Base-by-base conservation (phyloP, 2,113 vertebrate species). In the Tenrec ecaudatus region DNA sequence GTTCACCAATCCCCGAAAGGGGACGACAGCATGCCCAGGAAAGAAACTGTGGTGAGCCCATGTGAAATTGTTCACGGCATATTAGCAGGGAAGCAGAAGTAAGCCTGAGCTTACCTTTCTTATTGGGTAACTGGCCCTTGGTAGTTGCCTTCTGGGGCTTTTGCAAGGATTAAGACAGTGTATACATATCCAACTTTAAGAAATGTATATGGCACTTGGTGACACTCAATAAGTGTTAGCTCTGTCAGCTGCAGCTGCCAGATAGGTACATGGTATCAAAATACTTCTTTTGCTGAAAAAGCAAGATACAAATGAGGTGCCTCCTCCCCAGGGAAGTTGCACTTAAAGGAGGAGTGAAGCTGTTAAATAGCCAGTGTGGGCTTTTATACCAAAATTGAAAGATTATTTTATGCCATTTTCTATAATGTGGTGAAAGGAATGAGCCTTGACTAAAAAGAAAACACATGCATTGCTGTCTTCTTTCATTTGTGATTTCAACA, bases 401-500 rank as follows among this genome's bases (percentile, higher is more conserved):
- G n/a, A 78, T 83, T 36, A 78, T 19, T 93, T 77, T 85, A 71
- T 53, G 69, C 77, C 69, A 53, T 60, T 76, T 76, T 88, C 38
- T 89, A 73, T 77, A 47, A 57, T 57, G 15, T 94, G 38, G 31
- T 60, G 64, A 93, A 84, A 89, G 53, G 90, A 93, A 91, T 60
- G 29, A 83, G 14, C 23, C 27, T 31, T 86, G 31, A 92, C 71
- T 94, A 20, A 88, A 86, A 58, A 82, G 82, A 92, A 95, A 94
- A 88, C 78, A 76, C 11, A 82, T 81, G 3, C 60, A 89, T 88
- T 93, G 69, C 14, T 86, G 3, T 36, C 53, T 80, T 85, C 31
- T 90, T 75, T 93, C 60, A 73, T 79, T 82, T 91, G 82, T 86
- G n/a, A 68, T 95, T 75, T 87, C 12, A 95, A 17, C 36, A 14